Conservation (phyloP, 2,113 vertebrate species). For the Gnathonemus longibarbis region DNA sequence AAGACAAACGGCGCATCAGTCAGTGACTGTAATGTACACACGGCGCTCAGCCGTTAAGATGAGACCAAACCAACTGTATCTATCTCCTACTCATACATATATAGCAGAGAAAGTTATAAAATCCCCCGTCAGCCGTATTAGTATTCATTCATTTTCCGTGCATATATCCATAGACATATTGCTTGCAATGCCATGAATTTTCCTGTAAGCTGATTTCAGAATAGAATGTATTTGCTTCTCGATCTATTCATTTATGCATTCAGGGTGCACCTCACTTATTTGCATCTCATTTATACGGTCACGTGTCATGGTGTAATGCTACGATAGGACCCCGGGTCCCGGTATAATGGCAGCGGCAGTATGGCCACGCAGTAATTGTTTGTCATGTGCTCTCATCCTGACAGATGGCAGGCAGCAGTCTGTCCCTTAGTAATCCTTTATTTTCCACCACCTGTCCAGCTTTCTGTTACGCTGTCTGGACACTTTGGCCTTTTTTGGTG, state of each 20-base stretch:
- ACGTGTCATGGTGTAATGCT: not conserved
- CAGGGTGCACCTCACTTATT: not conserved
- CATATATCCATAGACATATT: not conserved
- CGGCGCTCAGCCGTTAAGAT: not conserved
- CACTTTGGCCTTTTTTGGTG: not conserved
- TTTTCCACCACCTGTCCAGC: not conserved
- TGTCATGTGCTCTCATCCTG: not conserved
- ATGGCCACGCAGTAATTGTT: not conserved
- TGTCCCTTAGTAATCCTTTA: not conserved
- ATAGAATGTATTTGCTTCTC: not conserved
- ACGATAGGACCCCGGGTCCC: not conserved
- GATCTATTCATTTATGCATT: not conserved
- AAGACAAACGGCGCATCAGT: not conserved
- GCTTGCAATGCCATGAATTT: not conserved
- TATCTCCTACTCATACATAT: not conserved
- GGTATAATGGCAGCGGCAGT: not conserved
- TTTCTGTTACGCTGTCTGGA: not conserved
- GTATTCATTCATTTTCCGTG: not conserved
- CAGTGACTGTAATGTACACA: not conserved
- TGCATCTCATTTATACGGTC: not conserved
- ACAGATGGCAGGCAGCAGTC: not conserved
- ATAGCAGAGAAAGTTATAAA: not conserved
- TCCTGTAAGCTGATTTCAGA: not conserved
- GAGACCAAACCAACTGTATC: not conserved
- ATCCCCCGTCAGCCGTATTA: not conserved